phyloP scores from a whole-genome alignment of 2,888 invertebrate species.

The Acanthopleura granulata region DNA sequence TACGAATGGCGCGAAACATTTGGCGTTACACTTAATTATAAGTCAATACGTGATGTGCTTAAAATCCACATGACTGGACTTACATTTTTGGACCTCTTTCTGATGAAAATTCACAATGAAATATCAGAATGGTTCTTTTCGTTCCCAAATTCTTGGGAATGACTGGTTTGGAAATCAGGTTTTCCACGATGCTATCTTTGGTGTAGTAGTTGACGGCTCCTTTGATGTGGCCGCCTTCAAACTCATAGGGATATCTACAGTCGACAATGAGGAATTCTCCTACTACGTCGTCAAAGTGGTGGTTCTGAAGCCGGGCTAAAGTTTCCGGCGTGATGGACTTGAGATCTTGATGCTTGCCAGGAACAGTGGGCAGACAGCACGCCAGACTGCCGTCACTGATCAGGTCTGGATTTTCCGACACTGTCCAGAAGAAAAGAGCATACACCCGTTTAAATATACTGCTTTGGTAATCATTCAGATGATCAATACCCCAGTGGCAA shows the following conservation, averaged over 20 bases:
- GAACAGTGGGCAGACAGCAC: constrained; percentile 58
- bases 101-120: constrained; percentile 97
- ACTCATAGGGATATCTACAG: constrained; percentile 97
- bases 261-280: constrained; percentile 84
- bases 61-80: constrained; percentile 69
- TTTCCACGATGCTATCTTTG: constrained; percentile 79
- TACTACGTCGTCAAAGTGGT: constrained; percentile 78
- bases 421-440: too few species aligned
- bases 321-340: constrained; percentile 63
- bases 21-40: too few species aligned
- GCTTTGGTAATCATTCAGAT: too few species aligned
- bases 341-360: constrained; percentile 62
- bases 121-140: constrained; percentile 82
- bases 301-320: neutral
- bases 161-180: constrained; percentile 71
- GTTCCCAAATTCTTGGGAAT: constrained; percentile 12
- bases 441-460: too few species aligned
- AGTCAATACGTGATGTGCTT: too few species aligned
- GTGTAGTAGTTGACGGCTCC: constrained; percentile 86
- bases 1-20: too few species aligned
- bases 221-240: constrained; percentile 88
- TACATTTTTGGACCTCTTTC: constrained; percentile 93
- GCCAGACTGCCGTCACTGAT: constrained; percentile 21
- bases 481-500: too few species aligned
- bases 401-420: neutral